Base-by-base conservation (phyloP, 2,113 vertebrate genomes). In the Mastomys natalensis region DNA sequence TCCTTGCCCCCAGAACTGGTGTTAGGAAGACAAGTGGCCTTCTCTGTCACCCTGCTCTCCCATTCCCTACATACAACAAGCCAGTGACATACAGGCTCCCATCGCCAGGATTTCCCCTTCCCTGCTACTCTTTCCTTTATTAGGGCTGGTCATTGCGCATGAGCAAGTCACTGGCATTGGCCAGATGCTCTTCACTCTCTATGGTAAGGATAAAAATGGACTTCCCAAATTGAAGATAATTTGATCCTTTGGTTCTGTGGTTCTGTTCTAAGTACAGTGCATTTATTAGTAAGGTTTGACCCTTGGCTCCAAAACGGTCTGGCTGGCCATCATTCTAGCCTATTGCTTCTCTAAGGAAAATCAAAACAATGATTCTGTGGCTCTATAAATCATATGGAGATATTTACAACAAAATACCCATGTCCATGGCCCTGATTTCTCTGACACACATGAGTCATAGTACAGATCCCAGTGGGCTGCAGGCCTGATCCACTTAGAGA, bases 301-400 rank as follows among this genome's bases (percentile, higher is more conserved):
- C 90, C 97, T 98, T 98, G 97, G 98, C 95, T 97, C 97, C 8
- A 92, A 95, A 92, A 93, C 70, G 93, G 96, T 89, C 97, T 64
- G 64, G 89, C 89, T 87, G 86, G 55, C 60, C 91, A 82, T 91
- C 60, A 60, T 68, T 64, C 60, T 78, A 34, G 53, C 43, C 53
- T 51, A 73, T 92, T 94, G 77, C 85, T 93, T 97, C 72, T 81
- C 89, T 95, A 88, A 74, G 53, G 92, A 87, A 93, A 93, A 93
- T 80, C 82, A 91, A 84, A 89, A 85, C 78, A 87, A 76, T 24
- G 68, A 90, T 84, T 91, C 81, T 87, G 43, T 48, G 55, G 93
- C 73, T 81, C 95, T 37, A 91, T 72, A 77, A 87, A 68, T 81
- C 73, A 76, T 15, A 48, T 7, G 40, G 88, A 81, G 89, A 93